These are phyloP conservation scores for Orientallactaga bullata DNA, from an alignment of 2,113 vertebrate species.

Conservation along the genomic window DNA sequence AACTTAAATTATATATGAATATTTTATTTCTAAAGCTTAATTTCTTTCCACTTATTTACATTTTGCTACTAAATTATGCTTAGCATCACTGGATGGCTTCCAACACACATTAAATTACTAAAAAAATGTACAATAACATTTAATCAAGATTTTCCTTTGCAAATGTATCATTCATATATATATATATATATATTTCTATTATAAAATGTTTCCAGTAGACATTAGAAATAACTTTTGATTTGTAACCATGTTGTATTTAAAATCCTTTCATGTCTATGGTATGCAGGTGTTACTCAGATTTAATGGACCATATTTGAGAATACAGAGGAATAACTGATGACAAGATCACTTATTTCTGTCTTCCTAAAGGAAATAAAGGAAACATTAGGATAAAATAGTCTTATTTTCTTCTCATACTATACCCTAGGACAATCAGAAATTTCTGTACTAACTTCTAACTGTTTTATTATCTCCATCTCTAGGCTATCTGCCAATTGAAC, in stretches of 20 bases:
- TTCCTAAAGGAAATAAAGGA: not conserved
- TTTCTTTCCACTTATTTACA: not conserved
- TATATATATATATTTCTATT: not conserved
- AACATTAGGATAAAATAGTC: not conserved
- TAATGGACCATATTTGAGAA: not conserved
- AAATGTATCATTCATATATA: not conserved
- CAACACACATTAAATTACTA: not conserved
- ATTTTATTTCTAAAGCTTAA: constrained; percentile 39
- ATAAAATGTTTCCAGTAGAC: not conserved
- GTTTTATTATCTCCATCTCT: not conserved
- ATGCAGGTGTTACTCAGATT: not conserved
- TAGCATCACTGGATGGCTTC: not conserved
- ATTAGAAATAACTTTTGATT: constrained; percentile 32
- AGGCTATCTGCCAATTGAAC: constrained; percentile 22
- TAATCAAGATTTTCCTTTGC: not conserved
- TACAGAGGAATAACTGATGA: not conserved
- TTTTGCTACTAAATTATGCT: constrained; percentile 13
- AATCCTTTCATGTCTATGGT: not conserved
- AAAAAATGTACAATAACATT: not conserved
- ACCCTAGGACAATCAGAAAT: not conserved
- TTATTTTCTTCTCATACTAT: not conserved
- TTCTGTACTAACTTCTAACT: constrained; percentile 26
- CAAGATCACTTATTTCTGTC: not conserved
- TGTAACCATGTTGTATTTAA: not conserved
- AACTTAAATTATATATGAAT: constrained; percentile 11